Conservation (phyloP, 2,797 vertebrate genomes). For the Meriones psammophilus region DNA sequence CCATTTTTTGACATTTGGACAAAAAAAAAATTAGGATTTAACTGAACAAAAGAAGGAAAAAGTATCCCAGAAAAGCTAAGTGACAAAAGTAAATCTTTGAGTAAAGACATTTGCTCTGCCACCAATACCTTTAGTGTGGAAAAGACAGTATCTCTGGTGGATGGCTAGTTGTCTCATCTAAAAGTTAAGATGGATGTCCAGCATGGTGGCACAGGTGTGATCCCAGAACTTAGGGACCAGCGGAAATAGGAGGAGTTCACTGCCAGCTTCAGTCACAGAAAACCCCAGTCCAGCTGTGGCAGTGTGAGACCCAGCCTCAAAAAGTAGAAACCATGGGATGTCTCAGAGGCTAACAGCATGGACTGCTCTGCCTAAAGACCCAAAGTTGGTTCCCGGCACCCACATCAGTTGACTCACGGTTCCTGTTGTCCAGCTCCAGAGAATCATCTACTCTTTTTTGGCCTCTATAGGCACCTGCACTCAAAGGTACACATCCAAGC, state of each 20-base stretch:
- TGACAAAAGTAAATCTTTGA: conserved; percentile 27
- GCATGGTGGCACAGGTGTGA: background rate
- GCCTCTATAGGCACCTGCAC: background rate
- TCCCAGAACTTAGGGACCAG: background rate
- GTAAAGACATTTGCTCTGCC: background rate
- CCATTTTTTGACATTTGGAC: conserved; percentile 36
- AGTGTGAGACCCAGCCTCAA: background rate
- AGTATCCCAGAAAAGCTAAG: background rate
- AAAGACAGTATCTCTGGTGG: background rate
- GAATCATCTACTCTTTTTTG: background rate
- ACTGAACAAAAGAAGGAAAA: background rate
- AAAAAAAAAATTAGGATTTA: background rate
- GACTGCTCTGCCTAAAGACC: background rate
- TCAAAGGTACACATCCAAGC: background rate
- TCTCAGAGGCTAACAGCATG: background rate
- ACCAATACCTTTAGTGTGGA: background rate
- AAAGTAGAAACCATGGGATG: background rate
- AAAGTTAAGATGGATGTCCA: background rate
- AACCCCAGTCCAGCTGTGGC: background rate
- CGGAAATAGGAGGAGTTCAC: background rate
- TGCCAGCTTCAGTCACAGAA: background rate
- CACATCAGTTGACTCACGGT: background rate
- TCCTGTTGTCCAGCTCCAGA: background rate
- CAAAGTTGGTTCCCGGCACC: background rate
- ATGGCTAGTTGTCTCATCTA: background rate